phyloP scores from a whole-genome alignment of 2,888 invertebrate species.

The Notodonta ziczac region DNA sequence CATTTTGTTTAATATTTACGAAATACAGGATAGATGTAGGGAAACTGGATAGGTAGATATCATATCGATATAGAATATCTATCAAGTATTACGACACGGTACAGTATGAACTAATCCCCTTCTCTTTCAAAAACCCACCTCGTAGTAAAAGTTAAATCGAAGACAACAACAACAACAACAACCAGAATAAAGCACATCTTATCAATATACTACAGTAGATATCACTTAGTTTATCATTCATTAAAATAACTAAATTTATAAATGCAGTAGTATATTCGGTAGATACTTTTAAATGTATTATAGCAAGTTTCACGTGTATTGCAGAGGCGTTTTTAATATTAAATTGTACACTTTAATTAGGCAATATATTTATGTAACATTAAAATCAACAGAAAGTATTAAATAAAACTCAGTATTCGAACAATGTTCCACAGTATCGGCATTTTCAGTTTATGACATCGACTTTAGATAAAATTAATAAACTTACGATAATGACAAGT shows the following conservation, averaged over 20 bases:
- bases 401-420: conserved; percentile 1
- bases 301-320: conserved; percentile 23
- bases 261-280: conserved; percentile 42
- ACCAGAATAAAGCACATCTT: not conserved
- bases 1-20: too few relatives aligned
- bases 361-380: conserved; percentile 2
- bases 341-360: conserved; percentile 15
- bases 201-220: not conserved
- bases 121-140: too few relatives aligned
- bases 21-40: too few relatives aligned
- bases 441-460: conserved; percentile 15
- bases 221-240: not conserved
- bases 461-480: conserved; percentile 26
- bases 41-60: too few relatives aligned
- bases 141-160: too few relatives aligned
- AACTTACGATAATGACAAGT: conserved; percentile 24
- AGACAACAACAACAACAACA: too few relatives aligned
- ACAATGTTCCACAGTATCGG: conserved; percentile 4
- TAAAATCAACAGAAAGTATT: not conserved
- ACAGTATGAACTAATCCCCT: too few relatives aligned
- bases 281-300: conserved; percentile 31
- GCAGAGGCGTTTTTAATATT: conserved; percentile 17
- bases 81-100: too few relatives aligned
- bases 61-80: too few relatives aligned
- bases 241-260: conserved; percentile 38